phyloP scores from a whole-genome alignment of 92 coral and sea anemone genomes.

The Phenganax subtilis region DNA sequence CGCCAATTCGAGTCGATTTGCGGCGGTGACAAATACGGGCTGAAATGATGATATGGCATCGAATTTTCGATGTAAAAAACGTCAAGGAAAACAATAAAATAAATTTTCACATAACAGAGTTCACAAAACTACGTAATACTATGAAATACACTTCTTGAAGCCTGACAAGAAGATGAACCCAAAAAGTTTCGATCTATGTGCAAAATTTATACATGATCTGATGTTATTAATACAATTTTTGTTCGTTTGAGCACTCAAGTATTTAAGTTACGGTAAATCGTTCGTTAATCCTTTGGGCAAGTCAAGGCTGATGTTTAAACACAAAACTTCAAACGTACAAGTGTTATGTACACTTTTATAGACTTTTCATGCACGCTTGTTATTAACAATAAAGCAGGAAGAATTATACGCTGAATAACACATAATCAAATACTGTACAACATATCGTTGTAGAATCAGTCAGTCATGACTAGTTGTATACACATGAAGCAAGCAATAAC shows the following conservation, averaged over 20 bases:
- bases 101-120: not conserved
- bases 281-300: not conserved
- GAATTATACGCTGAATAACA: not conserved
- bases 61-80: conserved; percentile 22
- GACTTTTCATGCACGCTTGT: not conserved
- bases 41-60: conserved; percentile 23
- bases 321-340: not conserved
- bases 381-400: not conserved
- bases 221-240: too few species aligned
- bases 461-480: conserved; percentile 9
- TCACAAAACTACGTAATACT: not conserved
- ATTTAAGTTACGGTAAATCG: not conserved
- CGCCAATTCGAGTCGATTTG: conserved; percentile 39
- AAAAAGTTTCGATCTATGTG: too few species aligned
- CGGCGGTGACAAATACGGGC: conserved; percentile 38
- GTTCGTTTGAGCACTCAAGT: too few species aligned
- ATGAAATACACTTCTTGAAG: not conserved
- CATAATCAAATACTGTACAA: not conserved
- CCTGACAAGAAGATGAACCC: too few species aligned
- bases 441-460: not conserved
- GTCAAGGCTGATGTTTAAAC: not conserved
- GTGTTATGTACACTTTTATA: not conserved
- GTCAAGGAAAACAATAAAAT: conserved; percentile 27
- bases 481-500: not conserved
- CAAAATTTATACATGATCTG: too few species aligned